A percentile compares a stretch with the other conserved stretches of the same genome.
These are phyloP conservation scores for Corythornis leucogaster DNA, from an alignment of 2,797 vertebrate species.

Conservation along the genomic window DNA sequence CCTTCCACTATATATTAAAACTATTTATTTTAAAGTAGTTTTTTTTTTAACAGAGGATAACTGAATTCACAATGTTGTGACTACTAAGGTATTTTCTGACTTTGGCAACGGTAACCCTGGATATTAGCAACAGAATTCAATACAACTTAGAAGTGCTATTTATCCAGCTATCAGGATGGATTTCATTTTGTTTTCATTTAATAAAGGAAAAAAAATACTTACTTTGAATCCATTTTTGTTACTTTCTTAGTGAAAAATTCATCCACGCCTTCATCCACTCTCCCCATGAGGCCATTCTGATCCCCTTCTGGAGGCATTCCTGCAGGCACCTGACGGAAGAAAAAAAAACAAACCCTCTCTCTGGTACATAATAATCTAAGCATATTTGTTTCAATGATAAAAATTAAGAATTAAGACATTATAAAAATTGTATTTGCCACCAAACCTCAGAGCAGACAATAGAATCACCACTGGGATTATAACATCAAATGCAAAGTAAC, in stretches of 20 bases:
- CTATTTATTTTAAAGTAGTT: neutral
- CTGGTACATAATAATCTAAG: neutral
- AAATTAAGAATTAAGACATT: neutral
- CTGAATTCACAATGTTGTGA: neutral
- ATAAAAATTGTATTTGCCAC: neutral
- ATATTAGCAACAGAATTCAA: neutral
- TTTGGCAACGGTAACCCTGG: neutral
- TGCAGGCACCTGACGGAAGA: conserved; percentile 80
- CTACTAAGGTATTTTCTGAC: neutral
- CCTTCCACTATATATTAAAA: neutral
- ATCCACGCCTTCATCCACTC: conserved; percentile 97
- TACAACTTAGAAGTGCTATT: neutral
- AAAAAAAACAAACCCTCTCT: neutral
- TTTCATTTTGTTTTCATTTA: neutral
- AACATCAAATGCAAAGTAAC: neutral
- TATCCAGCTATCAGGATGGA: neutral
- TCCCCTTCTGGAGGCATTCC: conserved; percentile 88
- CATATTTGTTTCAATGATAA: neutral
- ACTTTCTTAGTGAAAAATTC: conserved; percentile 98
- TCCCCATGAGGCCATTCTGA: conserved; percentile 94
- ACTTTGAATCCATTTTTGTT: conserved; percentile 94
- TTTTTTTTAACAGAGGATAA: neutral
- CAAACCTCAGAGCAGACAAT: neutral
- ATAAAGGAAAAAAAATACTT: conserved; percentile 62
- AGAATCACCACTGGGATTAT: neutral